phyloP scores from a whole-genome alignment of 2,888 invertebrate genomes.

The Lasioglossum lativentre region DNA sequence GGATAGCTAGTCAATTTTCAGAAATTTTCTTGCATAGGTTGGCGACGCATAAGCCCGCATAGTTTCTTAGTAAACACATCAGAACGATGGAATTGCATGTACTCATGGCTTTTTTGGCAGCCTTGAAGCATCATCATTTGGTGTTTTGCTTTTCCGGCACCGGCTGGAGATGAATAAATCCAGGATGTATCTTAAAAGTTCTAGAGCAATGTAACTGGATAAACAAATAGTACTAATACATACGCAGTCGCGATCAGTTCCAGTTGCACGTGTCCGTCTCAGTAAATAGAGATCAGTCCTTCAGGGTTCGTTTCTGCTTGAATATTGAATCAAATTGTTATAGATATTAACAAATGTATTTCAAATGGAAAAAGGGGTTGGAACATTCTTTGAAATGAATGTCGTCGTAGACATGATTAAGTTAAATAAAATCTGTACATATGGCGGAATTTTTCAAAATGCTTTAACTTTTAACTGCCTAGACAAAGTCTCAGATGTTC shows the following conservation, averaged over 20 bases:
- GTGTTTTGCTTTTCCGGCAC: constrained; percentile 38
- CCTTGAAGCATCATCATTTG: constrained; percentile 54
- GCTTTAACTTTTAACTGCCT: neutral
- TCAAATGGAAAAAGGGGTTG: neutral
- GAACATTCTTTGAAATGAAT: neutral
- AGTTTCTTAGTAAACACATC: constrained; percentile 21
- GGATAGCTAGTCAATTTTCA: neutral
- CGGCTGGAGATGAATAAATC: constrained; percentile 31
- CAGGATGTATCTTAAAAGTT: constrained; percentile 25
- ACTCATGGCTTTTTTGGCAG: constrained; percentile 21
- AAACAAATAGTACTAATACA: constrained; percentile 4
- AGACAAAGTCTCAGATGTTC: neutral
- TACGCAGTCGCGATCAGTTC: neutral
- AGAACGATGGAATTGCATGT: neutral
- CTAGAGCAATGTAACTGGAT: constrained; percentile 4
- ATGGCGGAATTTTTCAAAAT: neutral
- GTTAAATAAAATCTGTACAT: neutral
- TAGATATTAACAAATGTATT: neutral
- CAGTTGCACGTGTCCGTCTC: neutral
- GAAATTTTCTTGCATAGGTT: neutral
- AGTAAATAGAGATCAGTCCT: neutral
- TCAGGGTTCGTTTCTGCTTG: neutral
- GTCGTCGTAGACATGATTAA: neutral
- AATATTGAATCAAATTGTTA: neutral
- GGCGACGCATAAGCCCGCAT: neutral